phyloP scores from a whole-genome alignment of 2,113 vertebrate genomes.

The Equus quagga region DNA sequence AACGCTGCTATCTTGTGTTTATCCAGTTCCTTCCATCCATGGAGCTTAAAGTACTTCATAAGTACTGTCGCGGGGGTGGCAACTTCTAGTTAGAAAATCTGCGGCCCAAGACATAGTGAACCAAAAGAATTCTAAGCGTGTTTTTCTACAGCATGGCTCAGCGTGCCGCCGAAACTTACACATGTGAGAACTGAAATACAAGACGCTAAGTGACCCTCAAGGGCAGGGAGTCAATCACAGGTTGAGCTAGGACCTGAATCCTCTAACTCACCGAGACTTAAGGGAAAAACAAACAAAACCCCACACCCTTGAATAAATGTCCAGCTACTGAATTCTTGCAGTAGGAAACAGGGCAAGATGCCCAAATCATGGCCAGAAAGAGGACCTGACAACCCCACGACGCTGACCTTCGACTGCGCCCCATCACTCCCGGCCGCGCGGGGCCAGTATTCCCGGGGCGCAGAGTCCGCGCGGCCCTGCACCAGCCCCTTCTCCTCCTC shows the following conservation, averaged over 20 bases:
- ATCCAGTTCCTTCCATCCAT: not conserved
- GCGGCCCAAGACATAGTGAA: not conserved
- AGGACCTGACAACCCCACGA: not conserved
- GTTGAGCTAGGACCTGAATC: not conserved
- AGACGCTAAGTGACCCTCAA: not conserved
- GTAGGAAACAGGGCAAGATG: not conserved
- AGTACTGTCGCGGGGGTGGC: not conserved
- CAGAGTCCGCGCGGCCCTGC: not conserved
- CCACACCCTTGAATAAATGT: not conserved
- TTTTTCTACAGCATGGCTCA: not conserved
- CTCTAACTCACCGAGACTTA: not conserved
- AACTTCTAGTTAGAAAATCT: not conserved
- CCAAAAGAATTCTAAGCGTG: not conserved
- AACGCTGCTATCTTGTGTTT: not conserved
- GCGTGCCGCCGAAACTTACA: not conserved
- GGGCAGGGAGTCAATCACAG: not conserved
- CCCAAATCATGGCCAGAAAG: not conserved
- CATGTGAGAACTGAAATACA: not conserved
- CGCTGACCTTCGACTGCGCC: constrained; percentile 1
- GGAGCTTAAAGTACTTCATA: not conserved
- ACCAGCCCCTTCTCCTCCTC: not conserved
- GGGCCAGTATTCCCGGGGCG: not conserved
- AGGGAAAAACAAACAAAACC: not conserved
- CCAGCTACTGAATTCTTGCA: not conserved
- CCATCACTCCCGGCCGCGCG: not conserved